A percentile compares a stretch with the other conserved stretches of the same genome.
phyloP scores from a whole-genome alignment of 2,113 vertebrate species.

The Rhabdornis inornatus region DNA sequence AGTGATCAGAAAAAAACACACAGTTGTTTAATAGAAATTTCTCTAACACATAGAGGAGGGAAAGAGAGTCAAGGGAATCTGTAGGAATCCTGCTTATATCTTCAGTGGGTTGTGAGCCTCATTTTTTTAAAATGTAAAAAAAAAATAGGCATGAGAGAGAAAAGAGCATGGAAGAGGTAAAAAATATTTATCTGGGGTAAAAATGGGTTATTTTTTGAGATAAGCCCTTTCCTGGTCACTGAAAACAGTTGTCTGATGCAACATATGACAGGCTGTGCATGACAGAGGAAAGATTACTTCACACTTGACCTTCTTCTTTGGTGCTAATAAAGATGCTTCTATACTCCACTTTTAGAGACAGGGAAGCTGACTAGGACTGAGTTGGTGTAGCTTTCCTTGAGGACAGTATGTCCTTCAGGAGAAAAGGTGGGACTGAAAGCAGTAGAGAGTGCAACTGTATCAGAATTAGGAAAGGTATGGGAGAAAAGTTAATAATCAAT shows the following conservation, averaged over 20 bases:
- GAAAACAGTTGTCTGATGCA: neutral
- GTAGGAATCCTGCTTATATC: neutral
- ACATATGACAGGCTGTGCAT: neutral
- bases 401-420: neutral
- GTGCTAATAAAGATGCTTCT: neutral
- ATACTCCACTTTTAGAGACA: neutral
- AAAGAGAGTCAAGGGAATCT: neutral
- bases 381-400: neutral
- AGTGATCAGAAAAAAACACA: neutral
- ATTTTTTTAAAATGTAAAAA: neutral
- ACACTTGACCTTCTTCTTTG: neutral
- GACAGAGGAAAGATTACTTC: neutral
- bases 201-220: neutral
- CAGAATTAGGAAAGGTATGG: neutral
- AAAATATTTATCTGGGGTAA: neutral
- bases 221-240: neutral
- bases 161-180: neutral
- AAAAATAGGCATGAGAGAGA: neutral
- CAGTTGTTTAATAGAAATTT: neutral
- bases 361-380: neutral
- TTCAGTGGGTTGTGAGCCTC: neutral
- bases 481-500: neutral
- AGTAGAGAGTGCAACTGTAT: neutral
- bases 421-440: neutral
- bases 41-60: neutral